Percentiles rank a stretch among this genome's conserved stretches.
phyloP scores from a whole-genome alignment of 92 coral and sea anemone genomes.

The Palythoa grandiflora region DNA sequence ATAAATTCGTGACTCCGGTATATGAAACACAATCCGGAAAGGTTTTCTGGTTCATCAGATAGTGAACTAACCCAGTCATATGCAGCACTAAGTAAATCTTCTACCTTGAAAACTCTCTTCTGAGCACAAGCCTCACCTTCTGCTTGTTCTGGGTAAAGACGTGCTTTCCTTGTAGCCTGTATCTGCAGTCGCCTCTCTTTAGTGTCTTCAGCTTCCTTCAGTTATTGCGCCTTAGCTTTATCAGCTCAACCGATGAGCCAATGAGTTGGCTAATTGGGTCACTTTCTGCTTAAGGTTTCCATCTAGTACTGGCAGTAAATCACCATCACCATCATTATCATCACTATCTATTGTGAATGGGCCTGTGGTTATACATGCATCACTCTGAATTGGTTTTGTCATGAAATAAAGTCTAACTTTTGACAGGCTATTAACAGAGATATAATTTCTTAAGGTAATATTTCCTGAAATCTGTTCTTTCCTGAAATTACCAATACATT shows the following conservation, averaged over 20 bases:
- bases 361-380: background rate
- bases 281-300: background rate
- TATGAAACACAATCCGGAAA: background rate
- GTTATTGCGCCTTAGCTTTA: constrained; percentile 49
- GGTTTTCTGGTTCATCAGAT: constrained; percentile 47
- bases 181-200: constrained; percentile 42
- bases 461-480: constrained; percentile 44
- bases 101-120: constrained; percentile 36
- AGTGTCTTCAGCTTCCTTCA: background rate
- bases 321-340: background rate
- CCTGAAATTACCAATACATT: constrained; percentile 47
- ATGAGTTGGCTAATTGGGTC: background rate
- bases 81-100: constrained; percentile 41
- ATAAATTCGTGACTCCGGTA: no score
- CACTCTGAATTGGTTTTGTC: constrained; percentile 13
- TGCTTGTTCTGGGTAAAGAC: constrained; percentile 38
- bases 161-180: constrained; percentile 37
- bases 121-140: constrained; percentile 38
- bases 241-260: constrained; percentile 59
- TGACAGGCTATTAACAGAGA: constrained; percentile 10
- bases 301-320: background rate
- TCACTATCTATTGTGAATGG: background rate
- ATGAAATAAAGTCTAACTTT: constrained; percentile 39
- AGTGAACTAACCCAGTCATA: constrained; percentile 64
- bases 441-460: constrained; percentile 17